These are phyloP conservation scores for Poecilia picta DNA, from an alignment of 2,797 vertebrate genomes.

Conservation along the genomic window DNA sequence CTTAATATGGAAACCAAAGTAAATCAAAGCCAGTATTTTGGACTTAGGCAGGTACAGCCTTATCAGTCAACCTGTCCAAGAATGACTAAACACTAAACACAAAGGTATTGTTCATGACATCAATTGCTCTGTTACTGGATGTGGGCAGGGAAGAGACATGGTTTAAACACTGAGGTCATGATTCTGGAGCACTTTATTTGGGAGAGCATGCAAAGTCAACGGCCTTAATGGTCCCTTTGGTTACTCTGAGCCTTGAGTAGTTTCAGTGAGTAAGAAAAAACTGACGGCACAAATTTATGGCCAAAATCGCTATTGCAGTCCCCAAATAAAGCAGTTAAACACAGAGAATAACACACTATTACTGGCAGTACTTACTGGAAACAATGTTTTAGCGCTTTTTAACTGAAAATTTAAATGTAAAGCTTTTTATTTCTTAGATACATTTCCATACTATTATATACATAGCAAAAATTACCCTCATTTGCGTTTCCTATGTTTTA, in stretches of 20 bases:
- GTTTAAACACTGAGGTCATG: neutral
- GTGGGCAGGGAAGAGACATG: neutral
- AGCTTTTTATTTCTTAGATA: neutral
- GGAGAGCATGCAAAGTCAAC: neutral
- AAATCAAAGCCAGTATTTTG: neutral
- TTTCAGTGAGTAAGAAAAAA: neutral
- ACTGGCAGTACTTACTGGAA: neutral
- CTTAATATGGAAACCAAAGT: neutral
- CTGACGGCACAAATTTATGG: neutral
- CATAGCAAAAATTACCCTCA: constrained; percentile 16
- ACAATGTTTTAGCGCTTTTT: too few relatives aligned
- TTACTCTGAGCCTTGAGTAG: neutral
- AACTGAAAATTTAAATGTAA: neutral
- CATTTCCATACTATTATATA: neutral
- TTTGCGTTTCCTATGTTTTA: constrained; percentile 38
- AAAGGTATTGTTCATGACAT: neutral
- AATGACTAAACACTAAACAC: neutral
- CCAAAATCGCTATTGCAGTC: too few relatives aligned
- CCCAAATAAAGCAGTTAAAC: neutral
- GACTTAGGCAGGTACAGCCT: neutral
- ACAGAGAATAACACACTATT: neutral
- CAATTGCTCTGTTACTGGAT: neutral
- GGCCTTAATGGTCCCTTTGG: neutral
- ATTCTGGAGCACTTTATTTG: neutral
- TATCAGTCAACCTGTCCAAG: neutral